Conservation (phyloP, 2,797 vertebrate species). For the Potorous gilbertii region DNA sequence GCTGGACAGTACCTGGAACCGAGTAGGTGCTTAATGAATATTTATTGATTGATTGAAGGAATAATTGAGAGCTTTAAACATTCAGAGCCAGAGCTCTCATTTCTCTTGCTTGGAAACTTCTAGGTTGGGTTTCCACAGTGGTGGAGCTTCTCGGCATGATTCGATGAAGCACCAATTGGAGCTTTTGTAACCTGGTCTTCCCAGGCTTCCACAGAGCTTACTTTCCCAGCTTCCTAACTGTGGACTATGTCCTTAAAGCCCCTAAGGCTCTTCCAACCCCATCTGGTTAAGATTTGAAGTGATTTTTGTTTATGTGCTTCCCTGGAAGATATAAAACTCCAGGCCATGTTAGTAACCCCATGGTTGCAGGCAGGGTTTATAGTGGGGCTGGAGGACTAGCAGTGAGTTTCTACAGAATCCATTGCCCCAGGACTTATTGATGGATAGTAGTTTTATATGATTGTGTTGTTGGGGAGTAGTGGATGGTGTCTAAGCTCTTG, state of each 20-base stretch:
- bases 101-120: neutral
- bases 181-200: too few species aligned
- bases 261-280: neutral
- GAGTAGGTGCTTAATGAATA: neutral
- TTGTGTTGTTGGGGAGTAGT: neutral
- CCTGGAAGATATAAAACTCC: neutral
- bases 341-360: neutral
- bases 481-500: neutral
- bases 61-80: neutral
- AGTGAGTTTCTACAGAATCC: neutral
- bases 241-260: neutral
- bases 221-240: neutral
- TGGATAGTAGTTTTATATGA: neutral
- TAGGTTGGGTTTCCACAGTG: neutral
- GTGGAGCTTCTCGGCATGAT: neutral
- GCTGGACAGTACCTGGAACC: neutral
- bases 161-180: neutral
- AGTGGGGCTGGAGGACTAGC: neutral
- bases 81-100: neutral
- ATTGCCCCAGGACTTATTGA: neutral
- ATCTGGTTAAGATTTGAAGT: constrained; percentile 35
- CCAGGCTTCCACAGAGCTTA: neutral
- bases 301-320: constrained; percentile 27
- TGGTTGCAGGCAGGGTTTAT: neutral
- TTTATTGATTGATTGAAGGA: neutral